Evolutionary conservation across 2,113 vertebrate species (phyloP).

Genomic region (Nibea coibor): DNA sequence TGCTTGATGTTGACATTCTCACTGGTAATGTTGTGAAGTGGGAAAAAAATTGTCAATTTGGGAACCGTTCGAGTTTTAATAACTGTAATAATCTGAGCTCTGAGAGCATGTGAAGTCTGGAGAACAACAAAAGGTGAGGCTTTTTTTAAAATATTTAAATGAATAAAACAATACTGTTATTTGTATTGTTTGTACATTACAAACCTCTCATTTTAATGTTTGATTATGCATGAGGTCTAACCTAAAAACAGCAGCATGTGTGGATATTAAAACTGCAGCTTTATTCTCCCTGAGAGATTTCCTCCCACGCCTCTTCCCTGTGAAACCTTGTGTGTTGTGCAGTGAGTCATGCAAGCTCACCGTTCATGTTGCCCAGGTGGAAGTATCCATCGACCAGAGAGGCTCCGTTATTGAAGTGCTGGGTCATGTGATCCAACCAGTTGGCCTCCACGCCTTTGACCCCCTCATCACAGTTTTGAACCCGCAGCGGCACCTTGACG

Average conservation of each 20-base stretch:
- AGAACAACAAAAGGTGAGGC: neutral
- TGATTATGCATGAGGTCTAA: neutral
- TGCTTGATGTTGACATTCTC: conserved; percentile 24
- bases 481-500: conserved; percentile 91
- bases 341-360: conserved; percentile 72
- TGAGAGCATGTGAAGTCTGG: neutral
- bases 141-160: neutral
- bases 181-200: neutral
- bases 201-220: neutral
- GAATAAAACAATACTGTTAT: neutral
- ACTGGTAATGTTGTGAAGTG: neutral
- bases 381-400: conserved; percentile 93
- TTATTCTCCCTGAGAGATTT: neutral
- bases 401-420: conserved; percentile 97
- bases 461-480: conserved; percentile 88
- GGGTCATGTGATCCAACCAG: conserved; percentile 98
- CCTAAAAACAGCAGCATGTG: neutral
- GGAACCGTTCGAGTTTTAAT: conserved; percentile 12
- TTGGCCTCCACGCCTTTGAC: conserved; percentile 91
- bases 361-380: conserved; percentile 87
- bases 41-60: conserved; percentile 6
- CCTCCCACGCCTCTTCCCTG: neutral
- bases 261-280: neutral
- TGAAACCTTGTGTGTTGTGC: neutral
- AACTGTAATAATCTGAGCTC: conserved; percentile 16